Base-by-base conservation (phyloP, 2,113 vertebrate species). In the Emberiza fucata region DNA sequence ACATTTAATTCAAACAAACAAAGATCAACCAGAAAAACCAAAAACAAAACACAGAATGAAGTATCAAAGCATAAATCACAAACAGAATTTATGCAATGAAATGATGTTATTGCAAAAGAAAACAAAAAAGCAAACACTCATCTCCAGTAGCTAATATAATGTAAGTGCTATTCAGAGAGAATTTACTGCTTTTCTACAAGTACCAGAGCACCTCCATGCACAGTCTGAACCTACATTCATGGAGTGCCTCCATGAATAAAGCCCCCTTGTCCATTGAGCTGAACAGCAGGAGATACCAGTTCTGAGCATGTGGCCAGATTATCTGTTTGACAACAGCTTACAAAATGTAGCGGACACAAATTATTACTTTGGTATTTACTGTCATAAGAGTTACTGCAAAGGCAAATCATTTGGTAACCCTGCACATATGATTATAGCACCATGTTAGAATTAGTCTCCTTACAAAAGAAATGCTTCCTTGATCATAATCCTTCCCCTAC, bases 311-410 rank as follows among this genome's bases (percentile, higher is more conserved):
- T 3, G 94, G 91, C 88, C 61, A 92, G 35, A 39, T 94, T 94
- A 88, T 84, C 92, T 95, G 83, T 92, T 95, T 96, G 91, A 95
- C 86, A 96, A 94, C 95, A 96, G 53, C 71, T 92, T 83, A 81
- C 69, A 88, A 81, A 50, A 28, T 5, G 5, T 35, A 94, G 57
- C 71, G 92, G 75, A 86, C 88, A 94, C 47, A 92, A 94, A 96
- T 97, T 88, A 93, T 79, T 88, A 75, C 61, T 92, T 86, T 79
- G 56, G 37, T 68, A 68, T 56, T 83, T 81, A 64, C 51, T 86
- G 72, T 93, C 79, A 22, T 42, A 75, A 88, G 78, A 88, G 79
- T 78, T 88, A 69, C 71, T 88, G 83, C 64, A 86, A 95, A 94
- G 50, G 91, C 40, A 68, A 93, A 92, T 86, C 83, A 81, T 90